phyloP scores from a whole-genome alignment of 2,113 vertebrate genomes.

The Chinchilla lanigera region DNA sequence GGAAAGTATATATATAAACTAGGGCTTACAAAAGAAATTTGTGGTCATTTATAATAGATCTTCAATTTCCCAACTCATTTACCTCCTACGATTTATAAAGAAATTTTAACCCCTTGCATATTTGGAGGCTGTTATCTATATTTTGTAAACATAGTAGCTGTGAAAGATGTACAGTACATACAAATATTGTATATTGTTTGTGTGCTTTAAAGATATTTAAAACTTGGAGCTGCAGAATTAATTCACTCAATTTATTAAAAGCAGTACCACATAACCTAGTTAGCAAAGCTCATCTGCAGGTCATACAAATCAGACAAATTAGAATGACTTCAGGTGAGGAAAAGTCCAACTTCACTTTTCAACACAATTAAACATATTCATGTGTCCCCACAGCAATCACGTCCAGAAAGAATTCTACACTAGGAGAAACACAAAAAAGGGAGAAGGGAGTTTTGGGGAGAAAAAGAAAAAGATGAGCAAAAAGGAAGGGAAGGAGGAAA shows the following conservation, averaged over 20 bases:
- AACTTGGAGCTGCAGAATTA: slow-evolving; percentile 5
- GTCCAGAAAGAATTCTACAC: not conserved
- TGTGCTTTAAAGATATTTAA: slow-evolving; percentile 22
- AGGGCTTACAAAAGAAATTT: slow-evolving; percentile 35
- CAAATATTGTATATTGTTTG: not conserved
- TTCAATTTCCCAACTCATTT: slow-evolving; percentile 38
- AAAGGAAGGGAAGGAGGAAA: not conserved
- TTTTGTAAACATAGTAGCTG: slow-evolving; percentile 14
- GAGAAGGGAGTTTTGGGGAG: not conserved
- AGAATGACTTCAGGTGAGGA: slow-evolving; percentile 28
- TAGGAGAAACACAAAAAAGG: not conserved
- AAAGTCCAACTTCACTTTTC: slow-evolving; percentile 46
- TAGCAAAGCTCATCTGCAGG: slow-evolving; percentile 6
- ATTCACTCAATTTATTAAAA: slow-evolving; percentile 31
- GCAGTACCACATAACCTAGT: not conserved
- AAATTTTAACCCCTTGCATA: not conserved
- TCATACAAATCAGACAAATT: not conserved
- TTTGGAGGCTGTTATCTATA: not conserved
- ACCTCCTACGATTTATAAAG: slow-evolving; percentile 17
- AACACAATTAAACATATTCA: slow-evolving; percentile 21
- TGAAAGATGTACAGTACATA: not conserved
- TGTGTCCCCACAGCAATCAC: not conserved
- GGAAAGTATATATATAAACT: not conserved
- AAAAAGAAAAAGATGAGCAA: not conserved
- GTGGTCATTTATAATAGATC: not conserved